phyloP scores from a whole-genome alignment of 2,888 invertebrate genomes.

The Eristalinus sepulchralis region DNA sequence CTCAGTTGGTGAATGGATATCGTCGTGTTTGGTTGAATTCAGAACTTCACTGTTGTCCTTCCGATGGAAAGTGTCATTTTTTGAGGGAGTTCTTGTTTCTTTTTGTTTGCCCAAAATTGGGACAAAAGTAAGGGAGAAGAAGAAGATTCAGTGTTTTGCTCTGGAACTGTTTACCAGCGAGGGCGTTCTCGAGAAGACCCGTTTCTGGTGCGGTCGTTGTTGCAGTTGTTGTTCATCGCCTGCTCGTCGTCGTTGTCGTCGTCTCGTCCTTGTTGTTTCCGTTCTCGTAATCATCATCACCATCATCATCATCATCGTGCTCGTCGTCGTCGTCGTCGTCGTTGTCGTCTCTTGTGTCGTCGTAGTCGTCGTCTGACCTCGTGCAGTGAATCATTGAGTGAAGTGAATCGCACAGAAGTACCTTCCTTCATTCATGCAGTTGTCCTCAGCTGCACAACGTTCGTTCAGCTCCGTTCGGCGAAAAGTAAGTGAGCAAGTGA shows the following conservation, averaged over 20 bases:
- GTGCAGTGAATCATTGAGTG: conserved; percentile 69
- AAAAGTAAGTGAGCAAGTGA: conserved; percentile 7
- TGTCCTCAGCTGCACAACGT: conserved; percentile 59
- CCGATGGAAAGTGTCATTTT: background rate
- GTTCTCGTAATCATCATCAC: background rate
- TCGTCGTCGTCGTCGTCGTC: conserved; percentile 14
- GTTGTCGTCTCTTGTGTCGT: conserved; percentile 12
- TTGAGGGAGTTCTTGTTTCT: conserved; percentile 10
- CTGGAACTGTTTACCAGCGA: background rate
- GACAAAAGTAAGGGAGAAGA: background rate
- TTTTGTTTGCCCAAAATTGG: background rate
- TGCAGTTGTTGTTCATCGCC: conserved; percentile 28
- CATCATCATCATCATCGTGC: background rate
- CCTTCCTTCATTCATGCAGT: conserved; percentile 71
- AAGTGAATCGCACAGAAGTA: conserved; percentile 60
- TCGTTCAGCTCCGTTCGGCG: conserved; percentile 25
- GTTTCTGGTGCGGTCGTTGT: conserved; percentile 34
- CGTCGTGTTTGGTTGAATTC: conserved; percentile 55
- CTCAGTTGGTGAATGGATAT: conserved; percentile 65
- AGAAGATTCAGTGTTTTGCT: background rate
- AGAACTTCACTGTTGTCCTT: background rate
- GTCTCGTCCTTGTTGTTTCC: background rate
- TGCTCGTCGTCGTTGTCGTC: background rate
- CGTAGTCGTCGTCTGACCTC: conserved; percentile 68
- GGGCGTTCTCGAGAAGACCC: background rate